A percentile compares a stretch with the other conserved stretches of the same genome.
phyloP scores from a whole-genome alignment of 2,113 vertebrate genomes.

The Tangachromis dhanisi region DNA sequence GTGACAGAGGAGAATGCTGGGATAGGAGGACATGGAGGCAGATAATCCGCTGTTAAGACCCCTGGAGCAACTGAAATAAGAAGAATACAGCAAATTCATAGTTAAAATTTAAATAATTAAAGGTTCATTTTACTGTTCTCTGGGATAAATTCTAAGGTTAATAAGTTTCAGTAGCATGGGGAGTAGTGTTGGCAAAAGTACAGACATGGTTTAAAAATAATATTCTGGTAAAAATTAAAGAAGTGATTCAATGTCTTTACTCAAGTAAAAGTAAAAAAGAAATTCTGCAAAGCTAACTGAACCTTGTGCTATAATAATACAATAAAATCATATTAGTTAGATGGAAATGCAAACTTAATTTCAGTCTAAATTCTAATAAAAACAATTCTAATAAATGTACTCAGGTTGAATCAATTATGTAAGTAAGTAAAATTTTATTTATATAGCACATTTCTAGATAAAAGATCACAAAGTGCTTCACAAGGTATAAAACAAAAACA shows the following conservation, averaged over 20 bases:
- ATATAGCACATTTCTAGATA: rapidly evolving
- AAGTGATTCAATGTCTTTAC: background rate
- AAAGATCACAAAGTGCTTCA: rapidly evolving
- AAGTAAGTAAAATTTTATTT: background rate
- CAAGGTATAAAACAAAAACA: background rate
- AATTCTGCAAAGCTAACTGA: background rate
- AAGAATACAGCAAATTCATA: background rate
- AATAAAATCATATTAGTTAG: background rate
- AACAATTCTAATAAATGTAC: background rate
- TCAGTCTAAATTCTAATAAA: background rate
- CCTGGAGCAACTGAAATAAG: background rate
- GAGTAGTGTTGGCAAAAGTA: background rate
- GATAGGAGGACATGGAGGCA: background rate
- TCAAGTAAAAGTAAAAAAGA: background rate
- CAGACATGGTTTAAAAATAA: background rate
- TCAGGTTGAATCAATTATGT: background rate
- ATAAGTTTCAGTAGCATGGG: background rate
- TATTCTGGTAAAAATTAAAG: background rate
- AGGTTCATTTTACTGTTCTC: background rate
- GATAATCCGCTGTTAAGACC: background rate
- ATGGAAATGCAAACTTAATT: background rate
- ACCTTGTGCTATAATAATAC: background rate
- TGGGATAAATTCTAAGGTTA: background rate
- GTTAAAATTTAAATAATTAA: background rate
- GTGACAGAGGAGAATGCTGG: background rate